phyloP scores from a whole-genome alignment of 2,113 vertebrate genomes.

The Periophthalmus modestus region DNA sequence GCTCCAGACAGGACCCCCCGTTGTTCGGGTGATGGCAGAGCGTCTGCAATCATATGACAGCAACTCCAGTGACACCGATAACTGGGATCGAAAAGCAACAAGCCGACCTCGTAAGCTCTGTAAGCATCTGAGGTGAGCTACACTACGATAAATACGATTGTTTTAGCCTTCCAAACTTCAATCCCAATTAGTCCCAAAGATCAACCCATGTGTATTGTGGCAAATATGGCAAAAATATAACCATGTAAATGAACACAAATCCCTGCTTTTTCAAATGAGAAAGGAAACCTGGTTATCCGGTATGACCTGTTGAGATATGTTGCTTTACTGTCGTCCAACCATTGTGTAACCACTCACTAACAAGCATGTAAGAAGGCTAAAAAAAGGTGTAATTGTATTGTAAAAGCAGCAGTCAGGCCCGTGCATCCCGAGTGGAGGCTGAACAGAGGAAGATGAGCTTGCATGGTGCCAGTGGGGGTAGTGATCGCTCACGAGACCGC shows the following conservation, averaged over 20 bases:
- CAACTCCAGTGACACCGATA: conserved; percentile 94
- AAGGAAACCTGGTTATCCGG: background rate
- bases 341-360: background rate
- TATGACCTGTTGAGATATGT: background rate
- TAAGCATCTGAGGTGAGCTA: conserved; percentile 90
- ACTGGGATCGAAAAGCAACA: conserved; percentile 87
- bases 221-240: background rate
- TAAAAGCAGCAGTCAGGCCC: conserved; percentile 78
- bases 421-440: conserved; percentile 79
- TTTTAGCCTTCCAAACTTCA: background rate
- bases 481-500: conserved; percentile 92
- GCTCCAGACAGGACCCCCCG: conserved; percentile 67
- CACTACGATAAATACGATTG: background rate
- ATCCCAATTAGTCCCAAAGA: background rate
- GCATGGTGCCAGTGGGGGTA: conserved; percentile 89
- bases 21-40: conserved; percentile 88
- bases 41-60: conserved; percentile 92
- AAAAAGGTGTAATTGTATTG: conserved; percentile 31
- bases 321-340: background rate
- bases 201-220: background rate
- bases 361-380: conserved; percentile 6
- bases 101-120: conserved; percentile 91
- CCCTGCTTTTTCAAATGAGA: background rate
- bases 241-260: background rate
- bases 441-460: conserved; percentile 91